Evolutionary conservation across 2,888 invertebrate genomes (phyloP), one percentile per base, ranked within the genome.

Genomic region (Julus scanicus): DNA sequence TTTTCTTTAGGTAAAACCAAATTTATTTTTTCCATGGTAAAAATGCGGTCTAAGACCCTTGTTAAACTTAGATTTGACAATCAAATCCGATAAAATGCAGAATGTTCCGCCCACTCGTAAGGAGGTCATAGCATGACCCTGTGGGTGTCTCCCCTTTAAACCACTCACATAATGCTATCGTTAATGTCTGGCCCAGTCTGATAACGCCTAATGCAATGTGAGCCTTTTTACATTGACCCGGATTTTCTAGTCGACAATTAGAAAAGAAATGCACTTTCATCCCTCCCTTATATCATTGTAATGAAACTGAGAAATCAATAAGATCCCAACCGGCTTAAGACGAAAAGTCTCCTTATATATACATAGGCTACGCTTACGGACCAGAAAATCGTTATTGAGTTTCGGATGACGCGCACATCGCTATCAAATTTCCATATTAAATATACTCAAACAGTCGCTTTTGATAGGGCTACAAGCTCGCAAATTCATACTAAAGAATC

Each of bases 341-440:
- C 17, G 57, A 63, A n/a, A 63, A n/a, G n/a, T 44, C 29, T 44
- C 44, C 6, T 44, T n/a, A n/a, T n/a, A n/a, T n/a, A 44, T 44
- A 8, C 2, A 29, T 44, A 44, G 29, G 29, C 29, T 53, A 15
- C 53, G 53, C 57, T 6, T 63, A 63, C 0, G 57, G n/a, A 63
- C 57, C 57, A 63, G 57, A 63, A 63, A 63, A 63, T 63, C 15
- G 6, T n/a, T 17, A 53, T 15, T 53, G 13, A 15, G 15, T 53
- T 53, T 8, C 53, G 53, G 53, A 53, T 15, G 53, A 53, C 17
- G 57, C 15, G n/a, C 57, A n/a, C 57, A 63, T 63, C 57, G n/a
- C 57, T n/a, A n/a, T n/a, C n/a, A n/a, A 63, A 63, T 63, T 63
- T 63, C 57, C 57, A 63, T 63, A 63, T 63, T n/a, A 63, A 63